Evolutionary conservation across 2,888 invertebrate genomes (phyloP), one percentile per base, ranked within the genome.

Genomic region (Morpho helenor): DNA sequence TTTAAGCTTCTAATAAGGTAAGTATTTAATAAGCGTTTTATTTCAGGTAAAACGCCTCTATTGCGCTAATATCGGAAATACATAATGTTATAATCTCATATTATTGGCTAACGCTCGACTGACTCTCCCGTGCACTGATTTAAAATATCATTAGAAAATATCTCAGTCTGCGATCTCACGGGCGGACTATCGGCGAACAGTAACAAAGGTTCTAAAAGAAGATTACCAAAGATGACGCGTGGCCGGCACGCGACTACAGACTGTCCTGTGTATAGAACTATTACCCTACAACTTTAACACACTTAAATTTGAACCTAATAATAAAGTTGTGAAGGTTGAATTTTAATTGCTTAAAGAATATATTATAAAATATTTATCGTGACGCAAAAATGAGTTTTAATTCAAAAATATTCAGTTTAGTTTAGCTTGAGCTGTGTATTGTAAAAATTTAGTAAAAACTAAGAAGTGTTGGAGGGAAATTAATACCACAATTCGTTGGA

Each of bases 401-500:
- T 44, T 0, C 7, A 9, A 48, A 51, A 10, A 9, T 3, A 39
- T 64, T 74, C 68, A 42, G 69, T 67, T 66, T 8, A 56, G 63
- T 64, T 72, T 77, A 76, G 40, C 9, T 51, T 31, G 58, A 41
- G 7, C 57, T 51, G 7, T n/a, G 7, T 39, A 49, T 52, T 56
- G 59, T 59, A 62, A 65, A 80, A 78, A 74, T 76, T 84, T 78
- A 75, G 68, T 81, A 78, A 79, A 82, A 84, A 84, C 70, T 82
- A 85, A 86, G 87, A 87, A 86, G 88, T 87, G 89, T 89, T 77
- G 78, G 87, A 88, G 87, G 77, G 87, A 88, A 90, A 90, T 87
- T 82, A 88, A 89, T 90, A 89, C 89, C 88, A 81, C 89, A 89
- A 88, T 87, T 87, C 82, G 76, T 76, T 77, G 86, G 88, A 88